phyloP scores from a whole-genome alignment of 2,888 invertebrate species.

The Escarpia spicata region DNA sequence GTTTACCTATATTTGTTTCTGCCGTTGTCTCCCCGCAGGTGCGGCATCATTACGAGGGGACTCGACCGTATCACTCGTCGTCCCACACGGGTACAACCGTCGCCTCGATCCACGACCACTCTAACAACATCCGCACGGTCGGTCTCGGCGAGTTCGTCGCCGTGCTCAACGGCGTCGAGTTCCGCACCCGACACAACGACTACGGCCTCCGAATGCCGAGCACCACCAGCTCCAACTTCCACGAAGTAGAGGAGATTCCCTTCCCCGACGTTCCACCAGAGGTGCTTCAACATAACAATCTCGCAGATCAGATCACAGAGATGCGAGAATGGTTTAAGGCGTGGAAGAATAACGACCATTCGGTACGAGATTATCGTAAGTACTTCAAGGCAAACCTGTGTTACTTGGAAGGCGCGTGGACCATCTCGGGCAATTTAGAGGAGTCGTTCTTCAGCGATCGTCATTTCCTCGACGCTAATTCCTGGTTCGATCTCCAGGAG shows the following conservation, averaged over 20 bases:
- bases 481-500: constrained; percentile 42
- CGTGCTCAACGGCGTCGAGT: constrained; percentile 54
- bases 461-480: neutral
- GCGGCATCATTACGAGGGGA: constrained; percentile 34
- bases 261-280: constrained; percentile 46
- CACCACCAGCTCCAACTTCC: constrained; percentile 23
- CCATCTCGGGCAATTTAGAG: constrained; percentile 41
- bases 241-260: constrained; percentile 21
- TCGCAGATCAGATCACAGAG: constrained; percentile 46
- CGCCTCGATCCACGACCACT: constrained; percentile 48
- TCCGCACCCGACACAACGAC: constrained; percentile 55
- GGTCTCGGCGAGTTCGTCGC: constrained; percentile 49
- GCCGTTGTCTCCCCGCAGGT: constrained; percentile 14
- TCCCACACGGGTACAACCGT: constrained; percentile 40
- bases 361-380: constrained; percentile 48
- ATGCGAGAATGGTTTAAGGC: constrained; percentile 56
- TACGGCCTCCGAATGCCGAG: constrained; percentile 40
- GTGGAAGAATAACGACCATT: constrained; percentile 47
- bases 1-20: neutral
- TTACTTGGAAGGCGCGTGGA: constrained; percentile 57
- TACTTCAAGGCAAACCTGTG: constrained; percentile 56
- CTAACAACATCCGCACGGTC: neutral
- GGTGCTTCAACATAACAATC: constrained; percentile 43
- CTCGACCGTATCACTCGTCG: constrained; percentile 42
- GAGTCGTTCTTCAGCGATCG: constrained; percentile 57